Base-by-base conservation (phyloP, 2,797 vertebrate genomes). In the Serranus cabrilla region DNA sequence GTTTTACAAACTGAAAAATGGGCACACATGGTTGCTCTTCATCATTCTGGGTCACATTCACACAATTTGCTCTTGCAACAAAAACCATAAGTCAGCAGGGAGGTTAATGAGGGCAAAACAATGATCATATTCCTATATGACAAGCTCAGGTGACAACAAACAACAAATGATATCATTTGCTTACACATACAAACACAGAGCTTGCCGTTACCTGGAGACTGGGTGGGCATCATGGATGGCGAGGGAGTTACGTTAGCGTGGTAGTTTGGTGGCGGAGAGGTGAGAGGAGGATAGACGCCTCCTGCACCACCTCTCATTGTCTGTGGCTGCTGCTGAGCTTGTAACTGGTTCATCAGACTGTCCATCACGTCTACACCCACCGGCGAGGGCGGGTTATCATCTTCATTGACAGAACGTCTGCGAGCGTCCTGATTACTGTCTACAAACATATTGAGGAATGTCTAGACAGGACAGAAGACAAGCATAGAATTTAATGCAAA, bases 381-480 rank as follows among this genome's bases (percentile, higher is more conserved):
- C 16, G 98, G 98, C 65, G 98, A 99, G 23, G 98, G 98, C 0
- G 98, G 98, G 88, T 99, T 99, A 90, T 99, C 98, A 0, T 99
- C 98, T 78, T 99, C 98, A 47, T 97, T 99, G 82, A 99, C 96
- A 0, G 98, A 99, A 40, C 98, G 96, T 31, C 98, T 95, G 71
- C 98, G 96, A 72, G 97, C 97, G 64, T 99, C 98, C 92, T 99
- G 98, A 93, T 97, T 99, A 91, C 97, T 97, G 92, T 99, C 98
- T 65, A 99, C 98, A 92, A 99, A 99, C 98, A 99, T 99, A 93
- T 98, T 99, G 84, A 99, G 94, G 93, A 99, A 99, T 0, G 98
- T 99, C 98, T 99, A 46, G 63, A 61, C 51, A 11, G n/a, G 46
- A 0, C 27, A 59, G 79, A 72, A 25, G 52, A 23, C 9, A 0